phyloP scores from a whole-genome alignment of 2,888 invertebrate species.

The Ochropleura leucogaster region DNA sequence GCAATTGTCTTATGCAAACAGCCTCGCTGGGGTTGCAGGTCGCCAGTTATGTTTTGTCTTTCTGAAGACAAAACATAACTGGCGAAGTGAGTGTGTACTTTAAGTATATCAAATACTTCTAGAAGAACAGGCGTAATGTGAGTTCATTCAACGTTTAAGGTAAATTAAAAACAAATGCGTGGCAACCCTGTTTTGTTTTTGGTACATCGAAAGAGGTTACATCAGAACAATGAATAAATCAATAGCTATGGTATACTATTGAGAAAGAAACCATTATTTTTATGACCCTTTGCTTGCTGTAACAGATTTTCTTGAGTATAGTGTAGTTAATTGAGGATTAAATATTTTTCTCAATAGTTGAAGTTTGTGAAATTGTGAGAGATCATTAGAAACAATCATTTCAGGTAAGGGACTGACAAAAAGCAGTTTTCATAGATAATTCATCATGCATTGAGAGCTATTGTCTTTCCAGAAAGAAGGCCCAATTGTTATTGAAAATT shows the following conservation, averaged over 20 bases:
- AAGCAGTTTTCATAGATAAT: neutral
- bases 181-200: constrained; percentile 45
- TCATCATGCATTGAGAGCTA: neutral
- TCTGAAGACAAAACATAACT: neutral
- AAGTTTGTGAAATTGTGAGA: neutral
- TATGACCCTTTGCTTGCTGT: constrained; percentile 41
- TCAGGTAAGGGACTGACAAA: neutral
- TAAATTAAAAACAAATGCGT: neutral
- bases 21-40: too few relatives aligned
- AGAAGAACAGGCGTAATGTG: neutral
- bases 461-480: neutral
- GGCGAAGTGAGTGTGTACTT: neutral
- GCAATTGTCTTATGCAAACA: too few relatives aligned
- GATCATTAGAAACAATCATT: neutral
- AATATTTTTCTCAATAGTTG: constrained; percentile 8
- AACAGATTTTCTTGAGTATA: constrained; percentile 15
- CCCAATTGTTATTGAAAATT: neutral
- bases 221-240: constrained; percentile 60
- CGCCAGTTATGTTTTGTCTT: too few relatives aligned
- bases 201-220: constrained; percentile 42
- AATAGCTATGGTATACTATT: constrained; percentile 48
- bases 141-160: too few relatives aligned
- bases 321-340: constrained; percentile 30
- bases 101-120: neutral
- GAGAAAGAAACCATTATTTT: constrained; percentile 48